phyloP scores from a whole-genome alignment of 2,888 invertebrate species.

The Macropis europaea region DNA sequence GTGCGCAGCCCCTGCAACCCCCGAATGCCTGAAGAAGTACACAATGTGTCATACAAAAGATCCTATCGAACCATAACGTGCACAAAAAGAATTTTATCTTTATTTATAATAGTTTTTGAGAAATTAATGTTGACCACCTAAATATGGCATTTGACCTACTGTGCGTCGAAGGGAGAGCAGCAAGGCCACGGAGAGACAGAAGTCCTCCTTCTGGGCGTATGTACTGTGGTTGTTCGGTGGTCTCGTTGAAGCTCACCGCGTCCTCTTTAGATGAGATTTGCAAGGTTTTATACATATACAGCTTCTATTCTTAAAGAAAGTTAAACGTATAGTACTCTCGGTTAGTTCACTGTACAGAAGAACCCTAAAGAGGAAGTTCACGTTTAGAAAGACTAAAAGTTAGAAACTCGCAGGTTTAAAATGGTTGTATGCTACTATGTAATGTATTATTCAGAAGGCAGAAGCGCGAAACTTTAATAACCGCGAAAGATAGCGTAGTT shows the following conservation, averaged over 20 bases:
- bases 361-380: background rate
- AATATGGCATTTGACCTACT: too few relatives aligned
- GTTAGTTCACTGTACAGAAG: background rate
- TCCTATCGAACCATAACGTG: too few relatives aligned
- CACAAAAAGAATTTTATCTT: too few relatives aligned
- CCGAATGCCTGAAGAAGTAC: too few relatives aligned
- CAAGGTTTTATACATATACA: constrained; percentile 97
- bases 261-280: constrained; percentile 92
- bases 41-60: too few relatives aligned
- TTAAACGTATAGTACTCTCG: background rate
- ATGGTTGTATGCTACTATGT: constrained; percentile 7
- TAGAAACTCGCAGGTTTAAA: background rate
- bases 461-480: constrained; percentile 51
- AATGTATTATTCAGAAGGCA: constrained; percentile 56
- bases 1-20: too few relatives aligned
- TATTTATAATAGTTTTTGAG: too few relatives aligned
- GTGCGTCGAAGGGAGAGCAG: too few relatives aligned
- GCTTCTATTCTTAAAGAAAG: too few relatives aligned
- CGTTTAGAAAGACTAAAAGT: background rate
- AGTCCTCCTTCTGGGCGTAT: constrained; percentile 86
- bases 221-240: constrained; percentile 94
- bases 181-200: constrained; percentile 56
- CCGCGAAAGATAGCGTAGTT: constrained; percentile 36
- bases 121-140: too few relatives aligned
- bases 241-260: constrained; percentile 92